Evolutionary conservation across 2,797 vertebrate species (phyloP), one percentile per base, ranked within the genome.

Genomic region (Erethizon dorsatum): DNA sequence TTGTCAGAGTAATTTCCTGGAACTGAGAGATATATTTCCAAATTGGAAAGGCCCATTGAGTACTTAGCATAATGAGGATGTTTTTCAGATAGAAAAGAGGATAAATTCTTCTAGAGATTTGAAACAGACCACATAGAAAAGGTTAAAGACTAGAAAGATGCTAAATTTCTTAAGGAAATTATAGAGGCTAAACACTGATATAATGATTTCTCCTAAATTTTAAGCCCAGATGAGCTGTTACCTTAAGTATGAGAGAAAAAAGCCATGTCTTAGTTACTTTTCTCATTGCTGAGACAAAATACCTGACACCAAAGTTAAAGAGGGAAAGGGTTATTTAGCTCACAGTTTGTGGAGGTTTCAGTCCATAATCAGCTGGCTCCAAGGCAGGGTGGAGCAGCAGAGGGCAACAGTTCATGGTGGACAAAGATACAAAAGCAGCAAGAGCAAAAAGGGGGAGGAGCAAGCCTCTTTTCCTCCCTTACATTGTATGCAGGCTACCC

Each of bases 1-100:
- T 33, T 41, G 83, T 52, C 57, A 90, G 31, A 52, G 15, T 52
- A 79, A 73, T 94, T 90, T 96, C 71, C 78, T 88, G 78, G 47
- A 65, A 45, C 71, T 41, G 28, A 94, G 50, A 79, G 31, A 63
- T n/a, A 17, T 26, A 50, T 71, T 71, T 50, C 6, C 37, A 91
- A 61, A 61, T 17, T 78, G 18, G 69, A 83, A 83, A 47, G n/a
- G 6, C 6, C n/a, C 26, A 18, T 10, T 15, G 14, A 57, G 6
- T 83, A 7, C 52, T 9, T 33, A 20, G 52, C 11, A 57, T 37
- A 56, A 50, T 63, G 41, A 78, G 88, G 33, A 22, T 80, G 17
- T 5, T 56, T 80, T 80, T 80, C 52, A n/a, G 56, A 41, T 41
- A 65, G 59, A 13, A 61, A 84, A 65, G 17, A 65, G 65, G 59